Evolutionary conservation across 2,888 invertebrate species (phyloP), one percentile per base, ranked within the genome.

Genomic region (Caenorhabditis wallacei): DNA sequence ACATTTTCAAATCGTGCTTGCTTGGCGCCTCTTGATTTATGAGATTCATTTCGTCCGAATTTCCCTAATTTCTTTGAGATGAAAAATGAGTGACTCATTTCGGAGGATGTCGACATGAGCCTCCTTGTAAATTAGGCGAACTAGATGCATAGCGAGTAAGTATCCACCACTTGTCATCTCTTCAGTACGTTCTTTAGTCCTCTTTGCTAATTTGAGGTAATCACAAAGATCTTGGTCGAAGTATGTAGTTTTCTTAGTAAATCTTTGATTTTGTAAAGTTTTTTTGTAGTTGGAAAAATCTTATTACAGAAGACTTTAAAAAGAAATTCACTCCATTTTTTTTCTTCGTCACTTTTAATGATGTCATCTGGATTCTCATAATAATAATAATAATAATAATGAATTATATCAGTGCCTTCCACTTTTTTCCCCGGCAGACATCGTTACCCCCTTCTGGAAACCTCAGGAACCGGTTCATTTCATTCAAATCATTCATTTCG

Each of bases 401-500:
- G 37, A 66, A 63, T 69, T 53, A 69, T 78, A 78, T 78, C 78
- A 78, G 68, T 59, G 26, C 61, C 43, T 61, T 43, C n/a, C 43
- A 43, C 43, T 43, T 2, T 43, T 43, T 48, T 13, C 57, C 16
- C 43, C 56, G 26, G 56, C 30, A 48, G 46, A 22, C 59, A 40
- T 43, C 40, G 10, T 35, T 18, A 43, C 26, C 43, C 26, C 43
- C 24, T 59, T 59, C 59, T 59, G 59, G 59, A 59, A 59, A 40
- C 11, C 59, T 2, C 16, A 8, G 43, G 54, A 78, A 78, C 78
- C 78, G 78, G 78, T 78, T 63, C 46, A 78, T 69, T 54, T 61
- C 69, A 78, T 69, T 78, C 63, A 78, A 78, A 78, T 78, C 78
- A 61, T 59, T 76, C 68, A 69, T 69, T 69, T 63, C 46, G 54